Evolutionary conservation across 2,113 vertebrate genomes (phyloP), one percentile per base, ranked within the genome.

Genomic region (Pogona vitticeps): DNA sequence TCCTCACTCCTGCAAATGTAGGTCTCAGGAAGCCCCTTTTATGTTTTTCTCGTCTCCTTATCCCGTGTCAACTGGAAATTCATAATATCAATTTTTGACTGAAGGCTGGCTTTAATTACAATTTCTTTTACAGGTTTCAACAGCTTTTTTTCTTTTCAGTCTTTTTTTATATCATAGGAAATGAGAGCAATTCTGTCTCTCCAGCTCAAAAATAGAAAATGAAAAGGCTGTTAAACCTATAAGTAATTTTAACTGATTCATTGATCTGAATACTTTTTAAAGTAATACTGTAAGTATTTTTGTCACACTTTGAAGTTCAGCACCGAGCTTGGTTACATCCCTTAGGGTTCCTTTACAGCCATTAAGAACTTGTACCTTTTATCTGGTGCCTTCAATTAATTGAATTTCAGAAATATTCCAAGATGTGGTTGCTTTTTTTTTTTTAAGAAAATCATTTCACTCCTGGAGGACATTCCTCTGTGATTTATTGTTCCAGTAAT

Each of bases 371-470:
- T 95, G 94, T 94, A 95, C 96, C 96, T 97, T 97, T 97, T 97
- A 97, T 97, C 96, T 97, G 91, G 92, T 94, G 94, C 96, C 94
- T 96, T 95, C 96, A 95, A 96, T 97, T 97, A 97, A 97, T 96
- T 97, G 96, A 96, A 97, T 96, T 96, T 96, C 94, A 96, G 93
- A 95, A 97, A 96, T 94, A 95, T 96, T 95, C 94, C 92, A 92
- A 95, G 96, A 95, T 94, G 89, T 89, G 21, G 20, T 28, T n/a
- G 65, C 42, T 80, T 28, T 58, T 63, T 92, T 94, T 93, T 91
- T 73, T 93, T 93, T 91, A 90, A 93, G 94, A 95, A 96, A 95
- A 94, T 91, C 89, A 92, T 93, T 93, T 91, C 87, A 78, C 89
- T 95, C 93, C 95, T 93, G 92, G 94, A 95, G 96, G 92, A 94